Conservation (phyloP, 2,888 invertebrate genomes). For the Falcaria lacertinaria region DNA sequence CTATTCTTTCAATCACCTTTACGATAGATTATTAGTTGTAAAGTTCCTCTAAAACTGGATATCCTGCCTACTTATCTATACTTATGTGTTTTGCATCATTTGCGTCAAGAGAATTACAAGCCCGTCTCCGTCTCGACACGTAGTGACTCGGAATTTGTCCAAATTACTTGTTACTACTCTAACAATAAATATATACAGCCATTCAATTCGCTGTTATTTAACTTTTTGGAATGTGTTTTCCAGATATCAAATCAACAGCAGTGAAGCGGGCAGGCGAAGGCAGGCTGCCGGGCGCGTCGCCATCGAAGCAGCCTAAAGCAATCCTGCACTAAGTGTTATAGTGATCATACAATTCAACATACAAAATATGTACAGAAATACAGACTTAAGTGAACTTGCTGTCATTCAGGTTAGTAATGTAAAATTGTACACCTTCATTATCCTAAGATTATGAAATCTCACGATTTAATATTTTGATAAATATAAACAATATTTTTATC, state of each 20-base stretch:
- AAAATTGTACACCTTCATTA: constrained; percentile 8
- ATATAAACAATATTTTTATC: constrained; percentile 7
- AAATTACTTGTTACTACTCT: too few species aligned
- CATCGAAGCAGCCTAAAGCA: constrained; percentile 72
- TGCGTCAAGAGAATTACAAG: too few species aligned
- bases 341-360: constrained; percentile 29
- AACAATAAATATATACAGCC: too few species aligned
- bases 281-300: constrained; percentile 69
- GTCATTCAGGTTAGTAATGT: constrained; percentile 24
- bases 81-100: too few species aligned
- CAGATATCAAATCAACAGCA: constrained; percentile 66
- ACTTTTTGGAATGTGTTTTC: constrained; percentile 23
- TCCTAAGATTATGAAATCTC: constrained; percentile 28
- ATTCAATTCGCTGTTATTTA: background rate
- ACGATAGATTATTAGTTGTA: too few species aligned
- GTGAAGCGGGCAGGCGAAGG: constrained; percentile 69
- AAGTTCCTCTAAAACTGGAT: too few species aligned
- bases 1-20: too few species aligned
- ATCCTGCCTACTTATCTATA: too few species aligned
- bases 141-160: too few species aligned
- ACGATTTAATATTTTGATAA: constrained; percentile 16
- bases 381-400: constrained; percentile 21
- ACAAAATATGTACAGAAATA: constrained; percentile 33
- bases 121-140: too few species aligned
- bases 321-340: constrained; percentile 54